These are phyloP conservation scores for Moxostoma hubbsi DNA, from an alignment of 2,797 vertebrate species.

Conservation along the genomic window DNA sequence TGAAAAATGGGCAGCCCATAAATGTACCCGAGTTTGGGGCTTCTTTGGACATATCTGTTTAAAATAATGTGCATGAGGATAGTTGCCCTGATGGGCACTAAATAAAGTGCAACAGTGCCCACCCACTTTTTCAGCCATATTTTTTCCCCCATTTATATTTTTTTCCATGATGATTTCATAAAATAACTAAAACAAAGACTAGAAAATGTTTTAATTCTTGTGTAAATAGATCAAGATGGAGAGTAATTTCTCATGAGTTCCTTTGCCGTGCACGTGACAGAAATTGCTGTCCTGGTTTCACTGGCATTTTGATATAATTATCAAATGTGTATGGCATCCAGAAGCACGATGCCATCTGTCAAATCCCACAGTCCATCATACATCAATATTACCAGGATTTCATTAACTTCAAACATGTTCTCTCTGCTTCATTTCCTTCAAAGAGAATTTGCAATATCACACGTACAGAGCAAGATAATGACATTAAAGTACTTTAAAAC, in stretches of 20 bases:
- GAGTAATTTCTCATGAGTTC: conserved; percentile 67
- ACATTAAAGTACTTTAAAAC: conserved; percentile 52
- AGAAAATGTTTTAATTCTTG: not conserved
- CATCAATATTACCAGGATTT: conserved; percentile 77
- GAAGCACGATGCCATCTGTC: conserved; percentile 79
- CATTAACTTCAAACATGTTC: conserved; percentile 67
- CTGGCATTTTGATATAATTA: not conserved
- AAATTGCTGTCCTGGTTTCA: not conserved
- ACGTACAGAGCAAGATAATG: conserved; percentile 62
- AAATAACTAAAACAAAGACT: not conserved
- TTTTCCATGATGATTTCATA: too few species aligned
- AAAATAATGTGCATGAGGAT: too few species aligned
- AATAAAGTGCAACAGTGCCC: too few species aligned
- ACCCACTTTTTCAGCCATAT: too few species aligned
- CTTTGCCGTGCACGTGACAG: conserved; percentile 56
- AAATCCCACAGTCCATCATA: conserved; percentile 66
- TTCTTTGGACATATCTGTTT: too few species aligned
- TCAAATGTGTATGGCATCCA: conserved; percentile 66
- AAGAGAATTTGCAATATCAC: conserved; percentile 61
- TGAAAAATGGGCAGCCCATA: too few species aligned
- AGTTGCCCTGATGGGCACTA: too few species aligned
- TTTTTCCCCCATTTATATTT: too few species aligned
- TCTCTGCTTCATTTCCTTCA: conserved; percentile 58
- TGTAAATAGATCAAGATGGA: conserved; percentile 30
- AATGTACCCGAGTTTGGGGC: too few species aligned